Base-by-base conservation (phyloP, 23 tunicate species). In the Styela plicata region DNA sequence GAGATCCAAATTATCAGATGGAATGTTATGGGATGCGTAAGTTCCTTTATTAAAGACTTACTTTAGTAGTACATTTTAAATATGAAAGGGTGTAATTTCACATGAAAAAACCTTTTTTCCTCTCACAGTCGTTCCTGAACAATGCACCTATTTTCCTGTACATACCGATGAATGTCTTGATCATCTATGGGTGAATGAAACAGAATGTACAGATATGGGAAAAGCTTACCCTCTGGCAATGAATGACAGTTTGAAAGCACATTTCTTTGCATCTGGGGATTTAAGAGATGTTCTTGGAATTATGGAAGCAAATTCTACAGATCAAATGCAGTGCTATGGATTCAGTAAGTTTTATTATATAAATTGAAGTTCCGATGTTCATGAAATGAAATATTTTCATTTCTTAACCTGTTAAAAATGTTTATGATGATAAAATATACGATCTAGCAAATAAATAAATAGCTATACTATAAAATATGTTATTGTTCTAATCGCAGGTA, bases 291-390 rank as follows among this genome's bases (percentile, higher is more conserved):
- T 44, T 1, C 0, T 76, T 21, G 65, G 44, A 26, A 76, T 76
- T 7, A 76, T 76, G 81, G 67, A 26, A 24, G 66, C 5, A 7
- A 76, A 76, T 53, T 23, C 81, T 0, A 76, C 66, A 21, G 81
- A 76, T 53, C 81, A 76, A 52, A 76, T 76, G 81, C 63, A 76
- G 17, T 76, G 81, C 81, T 76, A 76, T 76, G 81, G 81, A 76
- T 76, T 76, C 53, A 44, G 81, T 76, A 71, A 3, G 77, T 21
- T 24, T 7, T 24, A 18, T 3, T 66, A 24, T 66, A 3, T n/a
- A n/a, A n/a, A n/a, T n/a, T n/a, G n/a, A n/a, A n/a, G n/a, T n/a
- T n/a, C n/a, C n/a, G n/a, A n/a, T n/a, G n/a, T n/a, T n/a, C n/a
- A n/a, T n/a, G n/a, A n/a, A n/a, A n/a, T n/a, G n/a, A n/a, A n/a